Percentiles rank a stretch among this genome's conserved stretches.
phyloP scores from a whole-genome alignment of 2,888 invertebrate species.

The Diachrysia chrysitis region DNA sequence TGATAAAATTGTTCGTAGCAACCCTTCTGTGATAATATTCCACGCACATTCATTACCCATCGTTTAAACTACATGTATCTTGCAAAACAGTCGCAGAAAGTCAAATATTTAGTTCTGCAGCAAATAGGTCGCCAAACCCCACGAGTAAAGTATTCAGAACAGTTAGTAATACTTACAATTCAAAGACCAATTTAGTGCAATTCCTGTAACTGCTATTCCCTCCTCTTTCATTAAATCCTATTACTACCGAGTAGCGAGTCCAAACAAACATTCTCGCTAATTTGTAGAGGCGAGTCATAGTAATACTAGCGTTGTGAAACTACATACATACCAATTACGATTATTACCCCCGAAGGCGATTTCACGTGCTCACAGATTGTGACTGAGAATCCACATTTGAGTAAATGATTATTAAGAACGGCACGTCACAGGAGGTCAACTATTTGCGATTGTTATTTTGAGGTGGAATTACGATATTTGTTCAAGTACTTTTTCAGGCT shows the following conservation, averaged over 20 bases:
- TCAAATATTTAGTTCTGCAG: neutral
- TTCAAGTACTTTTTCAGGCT: no score
- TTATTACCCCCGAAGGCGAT: slow-evolving; percentile 2
- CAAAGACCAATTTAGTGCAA: slow-evolving; percentile 3
- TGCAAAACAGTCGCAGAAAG: neutral
- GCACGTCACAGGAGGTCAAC: neutral
- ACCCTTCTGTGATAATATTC: no score
- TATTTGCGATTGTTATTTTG: neutral
- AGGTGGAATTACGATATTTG: no score
- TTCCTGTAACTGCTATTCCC: neutral
- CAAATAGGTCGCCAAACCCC: neutral
- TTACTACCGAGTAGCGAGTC: slow-evolving; percentile 3
- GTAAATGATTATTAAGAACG: neutral
- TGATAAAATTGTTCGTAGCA: neutral
- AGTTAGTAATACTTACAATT: neutral
- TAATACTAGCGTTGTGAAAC: slow-evolving; percentile 4
- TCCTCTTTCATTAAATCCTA: slow-evolving; percentile 2
- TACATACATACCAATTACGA: slow-evolving; percentile 4
- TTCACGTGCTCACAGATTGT: slow-evolving; percentile 4
- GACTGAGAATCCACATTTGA: neutral
- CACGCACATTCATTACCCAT: no score
- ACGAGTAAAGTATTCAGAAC: neutral
- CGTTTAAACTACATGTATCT: neutral
- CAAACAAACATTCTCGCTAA: slow-evolving; percentile 4
- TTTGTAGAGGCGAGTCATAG: neutral